These are phyloP conservation scores for Poecilobothrus nobilitatus DNA, from an alignment of 2,888 invertebrate genomes.

Conservation along the genomic window DNA sequence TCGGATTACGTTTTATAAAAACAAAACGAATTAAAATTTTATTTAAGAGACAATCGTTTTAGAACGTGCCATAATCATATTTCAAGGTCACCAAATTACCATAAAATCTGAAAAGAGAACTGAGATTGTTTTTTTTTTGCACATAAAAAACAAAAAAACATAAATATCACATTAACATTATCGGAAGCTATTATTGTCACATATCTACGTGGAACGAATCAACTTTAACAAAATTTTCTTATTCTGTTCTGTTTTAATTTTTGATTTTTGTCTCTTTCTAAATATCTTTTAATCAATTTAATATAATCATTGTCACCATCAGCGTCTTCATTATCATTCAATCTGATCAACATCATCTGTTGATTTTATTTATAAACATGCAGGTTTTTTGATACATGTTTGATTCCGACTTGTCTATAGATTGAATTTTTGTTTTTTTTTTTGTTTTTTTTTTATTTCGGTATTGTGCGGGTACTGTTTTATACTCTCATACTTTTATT, in stretches of 20 bases:
- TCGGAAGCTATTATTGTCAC: not conserved
- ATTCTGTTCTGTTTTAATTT: no score
- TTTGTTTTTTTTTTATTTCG: not conserved
- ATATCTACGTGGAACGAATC: not conserved
- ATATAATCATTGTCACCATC: not conserved
- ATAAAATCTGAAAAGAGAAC: not conserved
- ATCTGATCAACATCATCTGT: not conserved
- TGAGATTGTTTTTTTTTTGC: not conserved
- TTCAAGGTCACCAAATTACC: not conserved
- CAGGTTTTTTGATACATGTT: not conserved
- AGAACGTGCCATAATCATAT: not conserved
- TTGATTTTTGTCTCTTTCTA: not conserved
- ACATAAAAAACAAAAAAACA: not conserved
- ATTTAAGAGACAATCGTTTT: not conserved
- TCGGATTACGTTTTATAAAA: no score
- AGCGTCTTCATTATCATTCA: no score
- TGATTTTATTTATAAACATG: not conserved
- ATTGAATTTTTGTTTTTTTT: no score
- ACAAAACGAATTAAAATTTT: no score
- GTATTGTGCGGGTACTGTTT: not conserved
- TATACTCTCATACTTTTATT: not conserved
- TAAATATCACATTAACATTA: not conserved
- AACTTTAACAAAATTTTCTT: not conserved
- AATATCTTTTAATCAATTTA: not conserved
- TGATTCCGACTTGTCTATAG: no score